Base-by-base conservation (phyloP, 1,140 invertebrate genomes). In the Oncopodura yosiiana region DNA sequence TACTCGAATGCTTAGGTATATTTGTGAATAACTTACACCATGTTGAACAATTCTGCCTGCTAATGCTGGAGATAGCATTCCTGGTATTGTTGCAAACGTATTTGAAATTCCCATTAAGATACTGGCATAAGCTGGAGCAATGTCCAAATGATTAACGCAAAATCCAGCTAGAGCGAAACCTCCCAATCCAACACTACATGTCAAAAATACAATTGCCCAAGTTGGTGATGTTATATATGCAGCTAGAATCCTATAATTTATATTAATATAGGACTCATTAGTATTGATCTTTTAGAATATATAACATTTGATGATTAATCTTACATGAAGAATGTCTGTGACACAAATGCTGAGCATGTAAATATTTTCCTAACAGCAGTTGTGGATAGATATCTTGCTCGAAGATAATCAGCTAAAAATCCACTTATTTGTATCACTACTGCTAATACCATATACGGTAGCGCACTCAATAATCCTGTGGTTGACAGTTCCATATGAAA, bases 101-200 rank as follows among this genome's bases (percentile, higher is more conserved):
- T 92, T 92, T 2, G 85, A 85, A 24, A 93, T 75, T 2, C 88
- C 89, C 86, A 91, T 89, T 26, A 92, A 67, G 3, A 87, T 79
- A 65, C 82, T 83, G 1, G 84, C 83, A 69, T 84, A 82, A 65
- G 82, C 82, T 19, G 87, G 86, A 9, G 87, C 87, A 59, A 92
- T 81, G 68, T 92, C 87, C 66, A 92, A 69, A 66, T 87, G 85
- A 71, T 92, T 90, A 3, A 90, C 86, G 68, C 84, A 86, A 68
- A 67, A 76, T 43, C 86, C 89, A 14, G 85, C 82, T 84, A 86
- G 90, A 6, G 87, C 84, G 68, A 92, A 89, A 1, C 86, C 90
- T 24, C 87, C 87, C 11, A 91, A 73, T 0, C 88, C 88, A 9
- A 92, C 86, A 16, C 88, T 87, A 46, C 90, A 76, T 0, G 84